A percentile compares a stretch with the other conserved stretches of the same genome.
phyloP scores from a whole-genome alignment of 2,797 vertebrate species.

The Tapera naevia region DNA sequence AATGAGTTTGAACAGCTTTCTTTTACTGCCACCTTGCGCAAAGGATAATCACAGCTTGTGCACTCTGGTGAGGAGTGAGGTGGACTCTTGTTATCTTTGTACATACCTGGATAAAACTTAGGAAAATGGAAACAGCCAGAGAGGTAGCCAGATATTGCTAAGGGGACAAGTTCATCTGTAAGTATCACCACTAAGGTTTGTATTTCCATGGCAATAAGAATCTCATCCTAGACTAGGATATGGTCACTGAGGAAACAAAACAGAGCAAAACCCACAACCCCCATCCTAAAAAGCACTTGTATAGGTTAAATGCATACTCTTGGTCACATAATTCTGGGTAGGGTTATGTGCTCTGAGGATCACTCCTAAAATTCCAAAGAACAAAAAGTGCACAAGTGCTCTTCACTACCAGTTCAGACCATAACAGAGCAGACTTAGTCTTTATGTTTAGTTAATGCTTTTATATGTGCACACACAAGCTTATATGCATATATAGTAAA shows the following conservation, averaged over 20 bases:
- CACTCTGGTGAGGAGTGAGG: neutral
- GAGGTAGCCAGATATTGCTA: too few species aligned
- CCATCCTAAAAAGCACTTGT: neutral
- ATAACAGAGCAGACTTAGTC: neutral
- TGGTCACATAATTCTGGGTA: neutral
- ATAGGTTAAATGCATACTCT: neutral
- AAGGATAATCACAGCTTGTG: constrained; percentile 13
- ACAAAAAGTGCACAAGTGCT: neutral
- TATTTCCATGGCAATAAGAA: neutral
- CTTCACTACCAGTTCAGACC: neutral
- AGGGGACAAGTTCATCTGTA: neutral
- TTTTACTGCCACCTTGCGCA: constrained; percentile 49
- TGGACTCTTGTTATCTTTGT: neutral
- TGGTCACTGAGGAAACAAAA: neutral
- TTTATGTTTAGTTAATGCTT: neutral
- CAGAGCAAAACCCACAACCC: neutral
- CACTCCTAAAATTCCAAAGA: neutral
- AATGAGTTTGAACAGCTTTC: neutral
- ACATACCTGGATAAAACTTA: neutral
- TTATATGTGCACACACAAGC: neutral
- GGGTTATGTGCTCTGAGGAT: neutral
- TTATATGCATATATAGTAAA: neutral
- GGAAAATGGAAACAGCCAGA: too few species aligned
- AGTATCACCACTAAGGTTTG: neutral
- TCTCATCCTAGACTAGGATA: neutral